Evolutionary conservation across 2,888 invertebrate genomes (phyloP).

Genomic region (Antheraea assamensis): DNA sequence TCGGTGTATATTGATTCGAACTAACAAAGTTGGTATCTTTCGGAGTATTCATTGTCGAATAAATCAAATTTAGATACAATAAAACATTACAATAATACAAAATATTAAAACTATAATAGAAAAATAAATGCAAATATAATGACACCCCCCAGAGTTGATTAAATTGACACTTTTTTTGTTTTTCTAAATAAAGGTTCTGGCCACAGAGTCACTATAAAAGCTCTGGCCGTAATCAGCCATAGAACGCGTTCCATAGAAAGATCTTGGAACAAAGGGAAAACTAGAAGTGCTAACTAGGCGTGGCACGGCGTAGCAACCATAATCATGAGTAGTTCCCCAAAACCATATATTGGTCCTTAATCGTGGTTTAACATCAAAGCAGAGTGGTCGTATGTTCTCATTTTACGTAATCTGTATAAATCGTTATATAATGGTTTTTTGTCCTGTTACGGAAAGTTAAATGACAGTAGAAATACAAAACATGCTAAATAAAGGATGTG

Average conservation of each 20-base stretch:
- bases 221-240: not conserved
- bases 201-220: not conserved
- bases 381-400: no score
- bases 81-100: slow-evolving; percentile 42
- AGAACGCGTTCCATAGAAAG: not conserved
- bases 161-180: slow-evolving; percentile 23
- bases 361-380: no score
- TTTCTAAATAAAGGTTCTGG: not conserved
- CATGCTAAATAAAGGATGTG: no score
- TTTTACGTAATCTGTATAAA: no score
- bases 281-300: no score
- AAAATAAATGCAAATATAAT: slow-evolving; percentile 35
- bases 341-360: no score
- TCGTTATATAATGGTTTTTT: no score
- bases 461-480: no score
- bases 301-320: not conserved
- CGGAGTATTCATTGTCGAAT: slow-evolving; percentile 61
- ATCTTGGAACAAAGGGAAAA: not conserved
- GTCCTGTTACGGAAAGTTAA: no score
- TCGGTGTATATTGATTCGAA: slow-evolving; percentile 73
- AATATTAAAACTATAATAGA: slow-evolving; percentile 28
- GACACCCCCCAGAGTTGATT: slow-evolving; percentile 29
- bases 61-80: slow-evolving; percentile 37
- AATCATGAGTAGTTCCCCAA: no score
- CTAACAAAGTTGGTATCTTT: slow-evolving; percentile 65